Evolutionary conservation across 2,888 invertebrate genomes (phyloP).

Genomic region (Sclerodermus sp.): DNA sequence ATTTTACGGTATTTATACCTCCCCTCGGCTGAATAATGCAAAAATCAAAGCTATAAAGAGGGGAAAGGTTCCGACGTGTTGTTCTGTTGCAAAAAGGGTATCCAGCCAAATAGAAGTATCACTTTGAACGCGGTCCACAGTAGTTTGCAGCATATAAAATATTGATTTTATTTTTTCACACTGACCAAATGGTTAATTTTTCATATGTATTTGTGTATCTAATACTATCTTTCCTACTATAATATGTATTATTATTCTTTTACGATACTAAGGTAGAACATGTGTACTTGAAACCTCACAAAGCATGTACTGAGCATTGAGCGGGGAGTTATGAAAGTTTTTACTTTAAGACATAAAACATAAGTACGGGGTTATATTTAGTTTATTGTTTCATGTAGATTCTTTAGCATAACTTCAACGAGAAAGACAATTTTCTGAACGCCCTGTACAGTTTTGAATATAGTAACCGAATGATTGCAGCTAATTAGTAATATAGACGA

Average conservation of each 20-base stretch:
- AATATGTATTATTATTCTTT: background rate
- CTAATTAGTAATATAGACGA: background rate
- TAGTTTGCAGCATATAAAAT: slow-evolving; percentile 46
- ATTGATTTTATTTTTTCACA: slow-evolving; percentile 46
- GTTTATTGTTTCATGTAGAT: no score
- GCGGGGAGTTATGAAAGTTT: no score
- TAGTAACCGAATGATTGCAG: slow-evolving; percentile 7
- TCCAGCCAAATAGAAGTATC: slow-evolving; percentile 36
- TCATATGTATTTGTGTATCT: slow-evolving; percentile 17
- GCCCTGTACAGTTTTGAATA: slow-evolving; percentile 5
- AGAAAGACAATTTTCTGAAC: no score
- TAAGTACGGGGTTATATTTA: no score
- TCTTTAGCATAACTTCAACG: no score
- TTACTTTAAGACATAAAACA: no score
- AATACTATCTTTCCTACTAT: background rate
- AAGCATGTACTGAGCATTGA: no score
- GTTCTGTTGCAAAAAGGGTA: background rate
- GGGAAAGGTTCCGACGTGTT: background rate
- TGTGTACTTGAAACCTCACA: background rate
- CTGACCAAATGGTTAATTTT: slow-evolving; percentile 41
- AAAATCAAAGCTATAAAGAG: slow-evolving; percentile 5
- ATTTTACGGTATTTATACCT: background rate
- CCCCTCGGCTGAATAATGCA: background rate
- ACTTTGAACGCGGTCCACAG: slow-evolving; percentile 49
- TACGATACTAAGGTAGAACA: background rate